Conservation (phyloP, 23 tunicate species). For the Trididemnum nubilum region DNA sequence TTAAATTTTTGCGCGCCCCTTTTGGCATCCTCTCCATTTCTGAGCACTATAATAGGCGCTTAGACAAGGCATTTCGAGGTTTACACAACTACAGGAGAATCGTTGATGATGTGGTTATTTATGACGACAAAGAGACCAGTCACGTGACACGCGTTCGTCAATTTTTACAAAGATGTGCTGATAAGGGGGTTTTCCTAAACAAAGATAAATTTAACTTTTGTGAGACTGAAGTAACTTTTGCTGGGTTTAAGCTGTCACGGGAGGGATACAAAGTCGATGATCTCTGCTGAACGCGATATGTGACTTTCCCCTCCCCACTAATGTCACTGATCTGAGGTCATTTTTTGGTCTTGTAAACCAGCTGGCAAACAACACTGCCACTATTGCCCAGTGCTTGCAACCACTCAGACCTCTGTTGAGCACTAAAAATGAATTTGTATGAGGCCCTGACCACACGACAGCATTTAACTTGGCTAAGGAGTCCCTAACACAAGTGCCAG, state of each 20-base stretch:
- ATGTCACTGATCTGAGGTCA: no score
- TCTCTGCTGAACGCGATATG: no score
- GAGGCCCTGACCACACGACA: background rate
- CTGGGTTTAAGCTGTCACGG: conserved; percentile 6
- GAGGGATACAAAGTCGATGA: conserved; percentile 12
- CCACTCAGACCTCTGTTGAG: conserved; percentile 20
- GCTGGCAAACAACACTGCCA: background rate
- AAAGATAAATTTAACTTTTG: conserved; percentile 21
- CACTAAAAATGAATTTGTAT: conserved; percentile 6
- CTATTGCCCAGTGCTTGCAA: conserved; percentile 9
- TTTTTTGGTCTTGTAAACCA: conserved; percentile 23
- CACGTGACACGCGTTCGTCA: conserved; percentile 7
- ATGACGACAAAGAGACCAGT: no score
- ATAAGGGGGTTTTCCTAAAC: background rate
- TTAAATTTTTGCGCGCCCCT: no score
- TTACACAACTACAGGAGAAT: no score
- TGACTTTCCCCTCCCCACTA: no score
- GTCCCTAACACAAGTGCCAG: background rate
- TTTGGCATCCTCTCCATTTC: no score
- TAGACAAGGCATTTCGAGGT: no score
- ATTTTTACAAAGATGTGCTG: background rate
- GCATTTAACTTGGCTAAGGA: background rate
- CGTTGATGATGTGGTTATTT: no score
- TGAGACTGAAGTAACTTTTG: background rate
- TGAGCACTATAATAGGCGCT: no score